A percentile compares a stretch with the other conserved stretches of the same genome.
phyloP scores from a whole-genome alignment of 1,140 invertebrate genomes.

The Drosophila arawakana region DNA sequence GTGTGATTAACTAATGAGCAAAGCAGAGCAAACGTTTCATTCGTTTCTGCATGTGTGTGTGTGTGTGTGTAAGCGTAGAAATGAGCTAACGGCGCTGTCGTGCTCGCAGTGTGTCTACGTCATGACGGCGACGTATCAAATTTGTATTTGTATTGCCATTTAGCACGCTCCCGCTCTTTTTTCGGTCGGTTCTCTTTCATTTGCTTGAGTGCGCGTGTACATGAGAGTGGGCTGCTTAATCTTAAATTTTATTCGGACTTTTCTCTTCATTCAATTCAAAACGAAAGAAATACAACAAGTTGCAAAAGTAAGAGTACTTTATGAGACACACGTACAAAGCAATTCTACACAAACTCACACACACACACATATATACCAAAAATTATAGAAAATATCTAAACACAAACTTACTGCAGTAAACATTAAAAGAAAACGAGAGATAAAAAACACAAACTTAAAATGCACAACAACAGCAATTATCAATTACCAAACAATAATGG shows the following conservation, averaged over 20 bases:
- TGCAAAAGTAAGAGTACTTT: slow-evolving; percentile 17
- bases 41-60: neutral
- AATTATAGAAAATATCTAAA: slow-evolving; percentile 11
- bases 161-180: slow-evolving; percentile 11
- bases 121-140: slow-evolving; percentile 34
- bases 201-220: neutral
- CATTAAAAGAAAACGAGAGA: neutral
- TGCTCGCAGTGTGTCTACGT: slow-evolving; percentile 25
- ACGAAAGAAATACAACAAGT: slow-evolving; percentile 23
- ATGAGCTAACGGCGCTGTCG: slow-evolving; percentile 10
- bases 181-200: neutral
- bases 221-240: slow-evolving; percentile 17
- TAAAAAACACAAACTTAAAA: slow-evolving; percentile 40
- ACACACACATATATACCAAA: slow-evolving; percentile 28
- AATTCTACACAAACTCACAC: slow-evolving; percentile 29
- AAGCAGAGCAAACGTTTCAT: neutral
- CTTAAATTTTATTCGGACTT: neutral
- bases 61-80: slow-evolving; percentile 13
- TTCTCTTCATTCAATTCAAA: slow-evolving; percentile 11
- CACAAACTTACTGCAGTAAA: slow-evolving; percentile 13
- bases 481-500: slow-evolving; percentile 36
- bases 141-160: slow-evolving; percentile 28
- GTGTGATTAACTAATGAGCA: slow-evolving; percentile 69
- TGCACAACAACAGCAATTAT: slow-evolving; percentile 43
- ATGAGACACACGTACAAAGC: neutral